Base-by-base conservation (phyloP, 2,113 vertebrate species). In the Sphaerodactylus townsendi region DNA sequence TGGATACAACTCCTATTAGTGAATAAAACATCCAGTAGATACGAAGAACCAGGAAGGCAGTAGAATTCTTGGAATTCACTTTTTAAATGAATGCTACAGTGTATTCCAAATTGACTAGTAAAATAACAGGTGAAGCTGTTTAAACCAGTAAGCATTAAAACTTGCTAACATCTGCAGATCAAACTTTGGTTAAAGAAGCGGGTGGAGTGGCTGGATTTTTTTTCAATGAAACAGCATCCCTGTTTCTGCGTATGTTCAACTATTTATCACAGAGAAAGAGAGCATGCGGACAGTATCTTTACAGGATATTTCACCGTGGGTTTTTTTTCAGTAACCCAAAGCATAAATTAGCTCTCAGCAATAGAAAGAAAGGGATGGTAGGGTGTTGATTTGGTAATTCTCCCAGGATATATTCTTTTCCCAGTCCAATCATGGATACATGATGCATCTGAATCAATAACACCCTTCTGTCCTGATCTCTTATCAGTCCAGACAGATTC, bases 401-500 rank as follows among this genome's bases (percentile, higher is more conserved):
- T 86, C 90, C 0, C 2, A 68, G 53, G 64, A 53, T 83, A 75
- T 95, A 84, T 81, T 84, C 68, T 87, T 83, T 64, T 71, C 39
- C 77, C 41, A 64, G 39, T 33, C 89, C 46, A 21, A 65, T 76
- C 79, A 46, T 74, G 35, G 5, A 30, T 35, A 88, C 46, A 30
- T 72, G 15, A 44, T 83, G 66, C 59, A 85, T 93, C 92, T 90
- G 87, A 81, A 87, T 85, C 64, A 59, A n/a, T 81, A 91, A 89
- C 91, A 82, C 89, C 88, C 86, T 91, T 88, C 85, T 86, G 44
- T 76, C 21, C 89, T 89, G 69, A 87, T 90, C 84, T 88, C 90
- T 91, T 91, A 91, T 92, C 91, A 87, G 33, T 21, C 8, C 88
- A 85, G 82, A 81, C 91, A 93, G 85, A 81, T 84, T 89, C 78